Evolutionary conservation across 2,888 invertebrate genomes (phyloP).

Genomic region (Parnassius mnemosyne): DNA sequence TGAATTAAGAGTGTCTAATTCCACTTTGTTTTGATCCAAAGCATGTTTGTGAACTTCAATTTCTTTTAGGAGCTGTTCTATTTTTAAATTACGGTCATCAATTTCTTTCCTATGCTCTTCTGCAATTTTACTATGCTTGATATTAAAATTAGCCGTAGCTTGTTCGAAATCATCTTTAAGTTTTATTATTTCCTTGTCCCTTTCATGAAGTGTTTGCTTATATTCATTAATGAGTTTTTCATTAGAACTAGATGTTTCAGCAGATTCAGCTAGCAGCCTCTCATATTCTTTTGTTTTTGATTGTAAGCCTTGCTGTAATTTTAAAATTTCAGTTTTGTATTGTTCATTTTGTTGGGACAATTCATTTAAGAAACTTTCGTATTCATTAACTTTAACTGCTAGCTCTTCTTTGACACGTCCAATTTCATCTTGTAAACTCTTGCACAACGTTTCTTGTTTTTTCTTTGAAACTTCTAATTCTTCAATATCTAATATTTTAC

Average conservation of each 20-base stretch:
- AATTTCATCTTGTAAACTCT: slow-evolving; percentile 66
- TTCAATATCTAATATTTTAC: slow-evolving; percentile 78
- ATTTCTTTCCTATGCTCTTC: slow-evolving; percentile 77
- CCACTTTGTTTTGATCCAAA: slow-evolving; percentile 68
- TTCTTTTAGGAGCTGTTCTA: slow-evolving; percentile 72
- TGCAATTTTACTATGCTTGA: slow-evolving; percentile 73
- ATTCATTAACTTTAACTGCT: slow-evolving; percentile 67
- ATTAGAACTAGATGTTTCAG: slow-evolving; percentile 56
- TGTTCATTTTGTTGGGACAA: slow-evolving; percentile 66
- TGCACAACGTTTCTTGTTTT: slow-evolving; percentile 60
- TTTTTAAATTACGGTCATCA: slow-evolving; percentile 71
- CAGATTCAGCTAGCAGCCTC: slow-evolving; percentile 61
- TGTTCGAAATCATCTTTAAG: slow-evolving; percentile 73
- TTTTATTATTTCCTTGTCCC: slow-evolving; percentile 78
- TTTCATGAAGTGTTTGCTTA: slow-evolving; percentile 74
- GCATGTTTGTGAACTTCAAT: slow-evolving; percentile 70
- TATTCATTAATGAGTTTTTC: slow-evolving; percentile 70
- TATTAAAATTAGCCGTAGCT: slow-evolving; percentile 71
- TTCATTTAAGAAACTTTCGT: slow-evolving; percentile 67
- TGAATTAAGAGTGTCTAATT: slow-evolving; percentile 69
- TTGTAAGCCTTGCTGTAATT: slow-evolving; percentile 61
- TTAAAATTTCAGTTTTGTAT: slow-evolving; percentile 63
- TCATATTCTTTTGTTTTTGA: slow-evolving; percentile 66
- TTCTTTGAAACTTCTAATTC: slow-evolving; percentile 65
- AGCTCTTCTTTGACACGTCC: slow-evolving; percentile 61